Conservation (phyloP, 2,113 vertebrate genomes). For the Leptocoma aspasia region DNA sequence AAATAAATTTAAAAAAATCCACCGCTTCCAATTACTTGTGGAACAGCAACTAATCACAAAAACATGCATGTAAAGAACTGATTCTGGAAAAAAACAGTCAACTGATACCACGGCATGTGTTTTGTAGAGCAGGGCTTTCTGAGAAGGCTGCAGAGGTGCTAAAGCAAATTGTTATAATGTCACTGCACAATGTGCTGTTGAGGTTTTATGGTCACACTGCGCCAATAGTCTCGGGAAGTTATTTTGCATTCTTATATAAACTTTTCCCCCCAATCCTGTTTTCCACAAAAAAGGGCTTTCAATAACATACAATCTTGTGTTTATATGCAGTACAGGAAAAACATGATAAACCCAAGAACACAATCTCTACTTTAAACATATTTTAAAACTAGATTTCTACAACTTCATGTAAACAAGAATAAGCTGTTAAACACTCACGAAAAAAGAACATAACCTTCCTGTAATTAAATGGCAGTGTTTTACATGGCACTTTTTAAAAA, state of each 20-base stretch:
- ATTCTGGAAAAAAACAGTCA: conserved; percentile 4
- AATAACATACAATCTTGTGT: conserved; percentile 56
- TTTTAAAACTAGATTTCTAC: conserved; percentile 55
- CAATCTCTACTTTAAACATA: conserved; percentile 47
- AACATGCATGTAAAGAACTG: not conserved
- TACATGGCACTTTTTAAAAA: conserved; percentile 62
- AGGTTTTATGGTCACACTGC: conserved; percentile 59
- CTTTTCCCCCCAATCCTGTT: not conserved
- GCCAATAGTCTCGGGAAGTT: conserved; percentile 56
- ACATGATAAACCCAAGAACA: conserved; percentile 63
- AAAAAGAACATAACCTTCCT: conserved; percentile 60
- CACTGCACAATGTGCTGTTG: conserved; percentile 26
- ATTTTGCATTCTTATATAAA: conserved; percentile 66
- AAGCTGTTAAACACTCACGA: conserved; percentile 48
- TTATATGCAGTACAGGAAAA: conserved; percentile 61
- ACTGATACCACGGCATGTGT: not conserved
- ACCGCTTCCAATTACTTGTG: not conserved
- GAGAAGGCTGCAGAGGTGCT: conserved; percentile 37
- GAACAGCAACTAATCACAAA: conserved; percentile 1
- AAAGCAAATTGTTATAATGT: conserved; percentile 33
- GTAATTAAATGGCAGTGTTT: conserved; percentile 68
- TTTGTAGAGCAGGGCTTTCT: not conserved
- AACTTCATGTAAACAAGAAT: conserved; percentile 48
- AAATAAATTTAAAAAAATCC: not conserved
- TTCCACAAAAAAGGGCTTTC: conserved; percentile 62